Evolutionary conservation across 2,888 invertebrate species (phyloP), one percentile per base, ranked within the genome.

Genomic region (Trissoscelio sp.): DNA sequence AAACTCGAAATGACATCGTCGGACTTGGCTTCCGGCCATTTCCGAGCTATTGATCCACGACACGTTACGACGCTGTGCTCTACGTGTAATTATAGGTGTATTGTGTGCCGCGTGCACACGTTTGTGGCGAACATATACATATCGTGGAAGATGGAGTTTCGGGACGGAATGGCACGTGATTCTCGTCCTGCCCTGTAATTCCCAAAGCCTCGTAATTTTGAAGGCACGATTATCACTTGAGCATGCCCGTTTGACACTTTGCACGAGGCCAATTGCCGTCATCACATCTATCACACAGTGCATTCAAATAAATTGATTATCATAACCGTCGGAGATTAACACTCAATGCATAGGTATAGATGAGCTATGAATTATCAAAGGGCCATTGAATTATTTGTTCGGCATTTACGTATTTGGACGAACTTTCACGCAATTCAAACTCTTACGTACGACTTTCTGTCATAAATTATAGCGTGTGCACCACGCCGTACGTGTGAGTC

Each of bases 1-100:
- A 89, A 89, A 90, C 89, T 89, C 89, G 89, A 89, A 90, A 89
- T 89, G 89, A 90, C 88, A 88, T 88, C 88, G 89, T 87, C 89
- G 89, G 88, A 89, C 89, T 89, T 90, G 89, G 89, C 89, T 89
- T 89, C 89, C 89, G 89, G 89, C 89, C 89, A 89, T 89, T 89
- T 89, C 88, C 89, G 84, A 86, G 87, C 88, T 89, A 89, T 89
- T 89, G 89, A 89, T 89, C 89, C 89, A 87, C 88, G 86, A 89
- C 88, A 88, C 88, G 89, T 89, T 88, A 88, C 87, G 86, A 87
- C 88, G 86, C 88, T 85, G 85, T 86, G 86, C 87, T 87, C 87
- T 86, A 88, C 86, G 88, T 88, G 88, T 88, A 89, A 89, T 89
- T 88, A 89, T 89, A 89, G 88, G 87, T 87, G 88, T 89, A 89